Evolutionary conservation across 2,113 vertebrate genomes (phyloP).

Genomic region (Epinephelus moara): DNA sequence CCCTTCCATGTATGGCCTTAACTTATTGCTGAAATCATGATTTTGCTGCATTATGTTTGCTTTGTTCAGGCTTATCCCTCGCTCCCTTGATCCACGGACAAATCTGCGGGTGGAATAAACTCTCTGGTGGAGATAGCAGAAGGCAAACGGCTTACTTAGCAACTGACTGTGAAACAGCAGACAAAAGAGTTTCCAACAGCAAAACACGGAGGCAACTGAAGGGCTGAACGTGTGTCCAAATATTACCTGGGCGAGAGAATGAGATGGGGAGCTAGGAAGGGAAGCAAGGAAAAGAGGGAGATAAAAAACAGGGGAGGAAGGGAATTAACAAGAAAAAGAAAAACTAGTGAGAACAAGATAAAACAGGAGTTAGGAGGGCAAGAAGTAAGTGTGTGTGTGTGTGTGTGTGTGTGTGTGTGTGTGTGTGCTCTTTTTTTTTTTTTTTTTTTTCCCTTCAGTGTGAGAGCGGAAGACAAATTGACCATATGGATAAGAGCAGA

Average conservation of each 20-base stretch:
- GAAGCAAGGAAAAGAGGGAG: background rate
- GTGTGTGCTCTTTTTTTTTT: slow-evolving; percentile 12
- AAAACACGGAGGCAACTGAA: background rate
- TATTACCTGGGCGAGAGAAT: slow-evolving; percentile 5
- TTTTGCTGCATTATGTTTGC: slow-evolving; percentile 57
- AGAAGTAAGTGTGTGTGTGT: background rate
- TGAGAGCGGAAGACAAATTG: slow-evolving; percentile 59
- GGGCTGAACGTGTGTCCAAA: background rate
- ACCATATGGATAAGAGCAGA: slow-evolving; percentile 73
- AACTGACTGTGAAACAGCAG: slow-evolving; percentile 48
- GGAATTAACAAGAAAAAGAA: slow-evolving; percentile 2
- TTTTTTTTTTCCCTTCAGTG: slow-evolving; percentile 52
- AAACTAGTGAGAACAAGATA: background rate
- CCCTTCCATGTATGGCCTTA: slow-evolving; percentile 27
- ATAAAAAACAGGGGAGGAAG: background rate
- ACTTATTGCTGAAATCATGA: slow-evolving; percentile 67
- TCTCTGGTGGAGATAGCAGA: slow-evolving; percentile 28
- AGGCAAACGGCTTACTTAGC: slow-evolving; percentile 58
- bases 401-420: background rate
- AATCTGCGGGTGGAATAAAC: slow-evolving; percentile 54
- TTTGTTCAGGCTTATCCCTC: slow-evolving; percentile 52
- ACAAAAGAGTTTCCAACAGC: slow-evolving; percentile 34
- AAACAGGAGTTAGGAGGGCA: background rate
- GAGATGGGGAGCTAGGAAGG: background rate
- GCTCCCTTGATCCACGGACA: slow-evolving; percentile 43